Base-by-base conservation (phyloP, 2,888 invertebrate genomes). In the Eretmocerus hayati region DNA sequence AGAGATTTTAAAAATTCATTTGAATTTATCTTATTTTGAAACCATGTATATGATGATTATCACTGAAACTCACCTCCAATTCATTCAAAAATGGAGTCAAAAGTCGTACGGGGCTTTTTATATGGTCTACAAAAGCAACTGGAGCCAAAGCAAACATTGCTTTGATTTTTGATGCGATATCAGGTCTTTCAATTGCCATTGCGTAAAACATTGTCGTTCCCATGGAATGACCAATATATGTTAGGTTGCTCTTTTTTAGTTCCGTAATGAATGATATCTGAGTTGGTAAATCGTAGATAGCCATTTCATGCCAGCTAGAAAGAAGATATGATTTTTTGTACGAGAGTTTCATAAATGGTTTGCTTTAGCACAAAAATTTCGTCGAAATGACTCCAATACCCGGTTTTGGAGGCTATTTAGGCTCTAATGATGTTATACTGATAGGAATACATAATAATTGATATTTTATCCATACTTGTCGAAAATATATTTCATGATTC, bases 251-350 rank as follows among this genome's bases (percentile, higher is more conserved):
- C 2, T 74, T 71, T 2, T 81, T 81, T 0, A 80, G 77, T 4
- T 59, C 48, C 4, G 52, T 56, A 3, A 69, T 57, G 23, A 65
- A 62, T 11, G 48, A 32, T 33, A 69, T 61, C 43, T 59, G 83
- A 0, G 92, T 87, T 11, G 95, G 92, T 46, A 95, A 65, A 72
- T 97, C 96, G 63, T 86, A 81, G 32, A 81, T 71, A 0, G 86
- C 91, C 75, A 93, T 89, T 70, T 96, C 91, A 62, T 94, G 88
- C 78, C 87, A 95, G 59, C 90, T 90, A 62, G 77, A 83, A 59
- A n/a, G n/a, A 43, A 13, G 1, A 18, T 40, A 16, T 15, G 26
- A 21, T 30, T 15, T 16, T 6, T 30, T n/a, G n/a, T n/a, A n/a
- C n/a, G n/a, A n/a, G n/a, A n/a, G n/a, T n/a, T n/a, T n/a, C n/a